phyloP scores from a whole-genome alignment of 2,888 invertebrate genomes.

The Eledone cirrhosa region DNA sequence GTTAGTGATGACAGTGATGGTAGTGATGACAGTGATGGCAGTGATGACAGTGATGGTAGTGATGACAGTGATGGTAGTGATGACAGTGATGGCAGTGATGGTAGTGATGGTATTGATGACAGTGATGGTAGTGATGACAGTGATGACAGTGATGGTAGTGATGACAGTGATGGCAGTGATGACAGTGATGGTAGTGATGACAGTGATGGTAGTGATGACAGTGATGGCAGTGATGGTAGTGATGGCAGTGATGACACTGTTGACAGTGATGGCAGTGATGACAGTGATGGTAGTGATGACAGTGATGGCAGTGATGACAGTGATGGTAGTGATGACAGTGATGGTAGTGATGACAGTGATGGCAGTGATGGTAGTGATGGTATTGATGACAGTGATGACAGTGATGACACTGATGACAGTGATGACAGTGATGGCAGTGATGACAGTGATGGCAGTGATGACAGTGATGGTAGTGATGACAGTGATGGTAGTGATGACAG shows the following conservation, averaged over 20 bases:
- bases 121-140: too few relatives aligned
- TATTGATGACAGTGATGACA: too few relatives aligned
- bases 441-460: background rate
- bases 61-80: background rate
- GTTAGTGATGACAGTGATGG: too few relatives aligned
- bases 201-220: background rate
- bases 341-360: constrained; percentile 17
- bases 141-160: constrained; percentile 7
- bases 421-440: constrained; percentile 16
- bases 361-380: too few relatives aligned
- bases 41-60: too few relatives aligned
- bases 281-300: constrained; percentile 13
- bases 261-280: constrained; percentile 19
- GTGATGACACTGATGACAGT: too few relatives aligned
- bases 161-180: constrained; percentile 16
- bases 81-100: background rate
- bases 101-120: too few relatives aligned
- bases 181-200: constrained; percentile 12
- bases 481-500: background rate
- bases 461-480: constrained; percentile 4
- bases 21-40: background rate
- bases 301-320: constrained; percentile 9
- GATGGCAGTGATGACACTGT: too few relatives aligned
- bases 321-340: constrained; percentile 13
- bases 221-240: constrained; percentile 21